Evolutionary conservation across 2,797 vertebrate genomes (phyloP).

Genomic region (Lemur catta): DNA sequence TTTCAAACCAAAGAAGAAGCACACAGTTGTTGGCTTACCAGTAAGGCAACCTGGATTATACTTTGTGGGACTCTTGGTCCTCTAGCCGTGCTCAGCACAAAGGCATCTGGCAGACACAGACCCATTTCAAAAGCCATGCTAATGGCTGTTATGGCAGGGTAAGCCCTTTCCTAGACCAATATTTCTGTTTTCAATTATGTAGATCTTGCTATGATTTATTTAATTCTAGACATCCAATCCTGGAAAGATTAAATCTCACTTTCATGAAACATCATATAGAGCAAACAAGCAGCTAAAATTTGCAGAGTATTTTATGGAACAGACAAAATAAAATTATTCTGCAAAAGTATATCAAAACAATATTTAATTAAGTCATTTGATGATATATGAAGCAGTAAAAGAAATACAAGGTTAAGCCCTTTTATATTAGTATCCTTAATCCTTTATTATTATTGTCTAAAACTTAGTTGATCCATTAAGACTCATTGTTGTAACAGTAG

Average conservation of each 20-base stretch:
- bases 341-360: neutral
- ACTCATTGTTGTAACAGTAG: neutral
- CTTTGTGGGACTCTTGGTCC: slow-evolving; percentile 49
- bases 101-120: slow-evolving; percentile 29
- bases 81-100: neutral
- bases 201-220: slow-evolving; percentile 48
- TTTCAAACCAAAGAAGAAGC: slow-evolving; percentile 70
- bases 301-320: neutral
- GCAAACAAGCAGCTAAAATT: neutral
- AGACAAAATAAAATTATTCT: slow-evolving; percentile 43
- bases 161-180: slow-evolving; percentile 15
- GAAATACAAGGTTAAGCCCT: neutral
- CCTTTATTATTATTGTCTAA: slow-evolving; percentile 11
- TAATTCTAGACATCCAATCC: neutral
- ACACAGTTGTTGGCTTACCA: slow-evolving; percentile 39
- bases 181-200: slow-evolving; percentile 67
- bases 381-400: neutral
- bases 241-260: slow-evolving; percentile 21
- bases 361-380: neutral
- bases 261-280: slow-evolving; percentile 25
- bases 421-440: slow-evolving; percentile 34
- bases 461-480: neutral
- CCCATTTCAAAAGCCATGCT: neutral
- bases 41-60: neutral
- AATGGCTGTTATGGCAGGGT: neutral